These are phyloP conservation scores for Phylloscopus collybita DNA, from an alignment of 2,797 vertebrate species.

Conservation along the genomic window DNA sequence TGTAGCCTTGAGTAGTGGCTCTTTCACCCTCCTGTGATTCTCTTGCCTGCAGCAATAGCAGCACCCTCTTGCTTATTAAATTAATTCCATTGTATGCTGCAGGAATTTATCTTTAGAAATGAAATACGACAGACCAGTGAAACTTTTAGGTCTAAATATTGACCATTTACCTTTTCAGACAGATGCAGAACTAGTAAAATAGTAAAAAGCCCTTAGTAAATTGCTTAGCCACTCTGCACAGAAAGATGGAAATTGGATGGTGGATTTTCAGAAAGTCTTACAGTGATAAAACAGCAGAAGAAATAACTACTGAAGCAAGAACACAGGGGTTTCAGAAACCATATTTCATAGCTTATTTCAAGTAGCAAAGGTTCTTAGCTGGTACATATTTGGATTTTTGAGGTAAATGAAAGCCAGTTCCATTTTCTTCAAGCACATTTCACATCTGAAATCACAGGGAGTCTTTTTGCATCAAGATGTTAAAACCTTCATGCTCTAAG, in stretches of 20 bases:
- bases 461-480: slow-evolving; percentile 31
- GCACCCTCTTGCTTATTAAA: neutral
- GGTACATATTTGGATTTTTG: slow-evolving; percentile 52
- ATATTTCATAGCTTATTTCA: neutral
- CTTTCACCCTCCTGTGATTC: neutral
- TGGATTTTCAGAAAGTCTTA: neutral
- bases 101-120: neutral
- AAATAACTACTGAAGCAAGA: neutral
- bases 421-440: slow-evolving; percentile 55
- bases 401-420: slow-evolving; percentile 43
- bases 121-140: neutral
- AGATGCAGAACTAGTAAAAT: neutral
- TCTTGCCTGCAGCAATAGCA: neutral
- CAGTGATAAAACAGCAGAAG: neutral
- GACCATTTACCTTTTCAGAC: neutral
- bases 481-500: slow-evolving; percentile 21
- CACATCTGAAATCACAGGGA: slow-evolving; percentile 25
- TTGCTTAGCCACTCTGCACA: neutral
- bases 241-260: neutral
- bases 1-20: neutral
- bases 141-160: neutral
- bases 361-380: slow-evolving; percentile 31
- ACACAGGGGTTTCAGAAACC: accelerated
- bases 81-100: neutral
- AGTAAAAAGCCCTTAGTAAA: neutral